Evolutionary conservation across 2,797 vertebrate genomes (phyloP).

Genomic region (Pristis pectinata): DNA sequence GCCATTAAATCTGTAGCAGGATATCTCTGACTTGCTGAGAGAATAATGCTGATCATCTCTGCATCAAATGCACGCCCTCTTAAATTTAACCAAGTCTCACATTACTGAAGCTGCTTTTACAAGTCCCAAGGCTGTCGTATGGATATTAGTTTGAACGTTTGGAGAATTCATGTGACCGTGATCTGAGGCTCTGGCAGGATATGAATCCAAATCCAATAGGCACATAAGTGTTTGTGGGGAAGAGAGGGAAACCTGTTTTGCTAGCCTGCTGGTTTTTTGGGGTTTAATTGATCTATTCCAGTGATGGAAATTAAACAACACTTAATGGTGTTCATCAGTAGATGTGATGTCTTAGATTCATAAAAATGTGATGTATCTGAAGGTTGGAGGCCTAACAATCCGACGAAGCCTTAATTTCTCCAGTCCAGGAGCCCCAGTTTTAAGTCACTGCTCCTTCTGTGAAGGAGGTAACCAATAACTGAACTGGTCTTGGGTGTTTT

Average conservation of each 20-base stretch:
- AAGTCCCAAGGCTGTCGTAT: background rate
- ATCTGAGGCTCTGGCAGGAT: background rate
- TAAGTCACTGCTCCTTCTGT: background rate
- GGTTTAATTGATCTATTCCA: background rate
- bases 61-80: background rate
- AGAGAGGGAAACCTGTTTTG: background rate
- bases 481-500: background rate
- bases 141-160: background rate
- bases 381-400: background rate
- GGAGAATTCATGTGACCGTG: background rate
- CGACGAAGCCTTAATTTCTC: background rate
- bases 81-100: background rate
- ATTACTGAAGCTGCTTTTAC: background rate
- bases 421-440: background rate
- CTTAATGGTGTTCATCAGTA: background rate
- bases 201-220: background rate
- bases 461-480: background rate
- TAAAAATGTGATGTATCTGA: background rate
- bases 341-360: background rate
- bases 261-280: background rate
- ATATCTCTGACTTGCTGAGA: background rate
- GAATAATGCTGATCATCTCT: background rate
- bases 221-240: background rate
- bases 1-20: background rate
- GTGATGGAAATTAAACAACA: background rate